Evolutionary conservation across 2,797 vertebrate genomes (phyloP).

Genomic region (Ambastaia sidthimunki): DNA sequence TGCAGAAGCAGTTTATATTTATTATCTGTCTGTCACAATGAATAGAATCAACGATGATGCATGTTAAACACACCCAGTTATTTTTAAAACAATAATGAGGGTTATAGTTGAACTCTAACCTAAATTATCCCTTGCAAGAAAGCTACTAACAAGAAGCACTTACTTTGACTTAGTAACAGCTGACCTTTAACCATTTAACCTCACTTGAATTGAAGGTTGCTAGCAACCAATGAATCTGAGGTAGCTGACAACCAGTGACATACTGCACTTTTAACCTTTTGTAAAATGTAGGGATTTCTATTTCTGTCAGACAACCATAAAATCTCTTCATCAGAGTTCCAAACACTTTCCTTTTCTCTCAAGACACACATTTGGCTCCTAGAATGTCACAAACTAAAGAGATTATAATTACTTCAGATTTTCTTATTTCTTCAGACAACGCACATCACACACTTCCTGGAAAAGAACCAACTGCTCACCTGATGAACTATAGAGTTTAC

Average conservation of each 20-base stretch:
- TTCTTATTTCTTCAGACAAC: neutral
- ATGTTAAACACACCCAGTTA: neutral
- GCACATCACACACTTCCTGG: neutral
- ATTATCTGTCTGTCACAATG: neutral
- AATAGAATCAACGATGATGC: neutral
- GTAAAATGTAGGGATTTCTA: neutral
- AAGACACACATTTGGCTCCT: neutral
- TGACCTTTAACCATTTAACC: no score
- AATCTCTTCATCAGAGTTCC: conserved; percentile 26
- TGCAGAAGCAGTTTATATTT: neutral
- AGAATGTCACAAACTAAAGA: neutral
- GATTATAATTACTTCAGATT: neutral
- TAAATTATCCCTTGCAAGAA: neutral
- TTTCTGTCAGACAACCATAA: conserved; percentile 35
- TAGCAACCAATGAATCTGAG: neutral
- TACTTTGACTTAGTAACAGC: neutral
- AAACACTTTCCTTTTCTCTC: conserved; percentile 13
- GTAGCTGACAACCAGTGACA: neutral
- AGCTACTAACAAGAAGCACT: neutral
- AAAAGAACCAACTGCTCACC: neutral
- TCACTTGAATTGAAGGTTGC: neutral
- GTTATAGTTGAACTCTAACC: neutral
- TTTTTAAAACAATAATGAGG: neutral
- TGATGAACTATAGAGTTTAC: neutral
- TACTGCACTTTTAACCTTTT: conserved; percentile 35